Base-by-base conservation (phyloP, 1,140 invertebrate genomes). In the Gryllus bimaculatus region DNA sequence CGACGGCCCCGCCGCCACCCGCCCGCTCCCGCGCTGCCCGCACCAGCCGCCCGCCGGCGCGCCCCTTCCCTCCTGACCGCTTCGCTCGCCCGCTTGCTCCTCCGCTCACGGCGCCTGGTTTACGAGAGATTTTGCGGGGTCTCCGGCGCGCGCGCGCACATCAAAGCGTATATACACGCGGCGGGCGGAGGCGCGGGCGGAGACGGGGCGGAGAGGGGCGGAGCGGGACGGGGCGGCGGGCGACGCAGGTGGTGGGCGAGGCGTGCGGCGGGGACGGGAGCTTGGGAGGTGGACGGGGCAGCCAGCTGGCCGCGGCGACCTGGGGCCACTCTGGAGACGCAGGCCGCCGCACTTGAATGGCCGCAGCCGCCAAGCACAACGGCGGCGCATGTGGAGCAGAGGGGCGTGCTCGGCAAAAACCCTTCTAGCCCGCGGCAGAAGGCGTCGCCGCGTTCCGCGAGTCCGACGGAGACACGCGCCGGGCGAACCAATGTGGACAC, bases 321-420 rank as follows among this genome's bases (percentile, higher is more conserved):
- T 39, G 26, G 26, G 26, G 26, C 26, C 26, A 39, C 26, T 39
- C n/a, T 39, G 26, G 26, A 39, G 26, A 39, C 26, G 26, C 47
- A 13, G 74, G 49, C 26, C 66, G 76, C 49, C 77, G 47, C 76
- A 79, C 73, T 78, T 74, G 76, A 54, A 73, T 76, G 81, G 76
- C 79, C 79, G 76, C 76, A 79, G 49, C 75, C 39, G 39, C 49
- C n/a, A 15, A 77, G 76, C 74, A 73, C 26, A n/a, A n/a, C 20
- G 20, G 18, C 26, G 75, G 18, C 48, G 73, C 26, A 77, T 75
- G 48, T 48, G 48, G 18, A 8, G 8, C 79, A 5, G 26, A 39
- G 26, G n/a, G 26, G 26, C 26, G 77, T 54, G 39, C 47, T 78
- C 79, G 80, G 79, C 73, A 74, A 12, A 18, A 12, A 18, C 76